Conservation (phyloP, 92 coral and sea anemone species). For the Pocillopora meandrina region DNA sequence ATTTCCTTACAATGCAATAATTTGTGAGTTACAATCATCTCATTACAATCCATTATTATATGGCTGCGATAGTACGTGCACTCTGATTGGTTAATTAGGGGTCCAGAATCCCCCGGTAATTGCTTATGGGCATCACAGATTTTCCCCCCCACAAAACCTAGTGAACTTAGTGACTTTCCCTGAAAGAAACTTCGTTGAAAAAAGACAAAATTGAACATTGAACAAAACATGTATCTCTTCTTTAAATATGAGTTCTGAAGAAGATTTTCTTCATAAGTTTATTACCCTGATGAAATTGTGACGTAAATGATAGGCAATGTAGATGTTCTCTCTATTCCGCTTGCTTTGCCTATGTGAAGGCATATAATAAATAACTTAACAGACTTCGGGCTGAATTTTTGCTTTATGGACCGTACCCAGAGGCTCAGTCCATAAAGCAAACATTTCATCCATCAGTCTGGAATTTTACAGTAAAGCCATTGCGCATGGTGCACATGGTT, state of each 20-base stretch:
- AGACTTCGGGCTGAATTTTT: constrained; percentile 19
- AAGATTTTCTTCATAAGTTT: not conserved
- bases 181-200: constrained; percentile 4
- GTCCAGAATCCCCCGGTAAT: not conserved
- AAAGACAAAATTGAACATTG: not conserved
- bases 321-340: constrained; percentile 1
- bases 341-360: not conserved
- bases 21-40: no score
- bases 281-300: not conserved
- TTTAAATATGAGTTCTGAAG: constrained; percentile 13
- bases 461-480: constrained; percentile 11
- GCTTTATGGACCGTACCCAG: constrained; percentile 15
- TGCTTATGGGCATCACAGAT: constrained; percentile 8
- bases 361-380: no score
- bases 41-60: not conserved
- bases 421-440: not conserved
- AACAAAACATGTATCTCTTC: constrained; percentile 3
- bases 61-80: constrained; percentile 4
- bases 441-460: constrained; percentile 3
- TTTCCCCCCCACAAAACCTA: constrained; percentile 8
- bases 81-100: constrained; percentile 1
- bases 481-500: not conserved
- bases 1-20: no score
- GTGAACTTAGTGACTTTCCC: not conserved
- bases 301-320: constrained; percentile 4